Conservation (phyloP, 2,113 vertebrate species). For the Megaptera novaeangliae region DNA sequence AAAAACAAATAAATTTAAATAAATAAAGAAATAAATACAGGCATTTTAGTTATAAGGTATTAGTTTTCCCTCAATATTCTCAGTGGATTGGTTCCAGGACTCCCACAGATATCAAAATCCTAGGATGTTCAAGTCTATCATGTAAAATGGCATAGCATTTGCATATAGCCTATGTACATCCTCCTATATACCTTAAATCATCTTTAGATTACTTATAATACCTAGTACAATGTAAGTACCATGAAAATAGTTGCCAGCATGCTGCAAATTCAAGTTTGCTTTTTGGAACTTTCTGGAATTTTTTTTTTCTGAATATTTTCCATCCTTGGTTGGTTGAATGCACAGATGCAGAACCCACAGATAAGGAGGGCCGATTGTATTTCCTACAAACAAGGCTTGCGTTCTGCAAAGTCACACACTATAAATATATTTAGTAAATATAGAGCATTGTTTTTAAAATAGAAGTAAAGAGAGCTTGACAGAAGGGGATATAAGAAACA, state of each 20-base stretch:
- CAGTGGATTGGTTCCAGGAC: not conserved
- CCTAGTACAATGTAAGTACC: not conserved
- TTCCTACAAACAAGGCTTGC: not conserved
- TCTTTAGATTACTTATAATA: not conserved
- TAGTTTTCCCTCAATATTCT: not conserved
- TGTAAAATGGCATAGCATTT: not conserved
- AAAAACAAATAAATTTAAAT: too few relatives aligned
- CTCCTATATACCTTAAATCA: not conserved
- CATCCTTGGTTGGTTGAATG: not conserved
- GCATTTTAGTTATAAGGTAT: not conserved
- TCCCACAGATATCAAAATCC: not conserved
- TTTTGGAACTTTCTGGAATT: not conserved
- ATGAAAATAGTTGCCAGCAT: not conserved
- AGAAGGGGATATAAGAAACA: not conserved
- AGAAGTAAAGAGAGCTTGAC: not conserved
- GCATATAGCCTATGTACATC: not conserved
- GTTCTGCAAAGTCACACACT: not conserved
- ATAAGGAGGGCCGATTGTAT: not conserved
- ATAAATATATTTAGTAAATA: not conserved
- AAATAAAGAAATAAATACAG: not conserved
- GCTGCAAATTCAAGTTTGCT: not conserved
- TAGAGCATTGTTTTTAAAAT: not conserved
- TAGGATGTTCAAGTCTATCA: not conserved
- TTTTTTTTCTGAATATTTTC: not conserved
- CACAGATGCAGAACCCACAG: not conserved